These are phyloP conservation scores for Tenrec ecaudatus DNA, from an alignment of 2,113 vertebrate species.

Conservation along the genomic window DNA sequence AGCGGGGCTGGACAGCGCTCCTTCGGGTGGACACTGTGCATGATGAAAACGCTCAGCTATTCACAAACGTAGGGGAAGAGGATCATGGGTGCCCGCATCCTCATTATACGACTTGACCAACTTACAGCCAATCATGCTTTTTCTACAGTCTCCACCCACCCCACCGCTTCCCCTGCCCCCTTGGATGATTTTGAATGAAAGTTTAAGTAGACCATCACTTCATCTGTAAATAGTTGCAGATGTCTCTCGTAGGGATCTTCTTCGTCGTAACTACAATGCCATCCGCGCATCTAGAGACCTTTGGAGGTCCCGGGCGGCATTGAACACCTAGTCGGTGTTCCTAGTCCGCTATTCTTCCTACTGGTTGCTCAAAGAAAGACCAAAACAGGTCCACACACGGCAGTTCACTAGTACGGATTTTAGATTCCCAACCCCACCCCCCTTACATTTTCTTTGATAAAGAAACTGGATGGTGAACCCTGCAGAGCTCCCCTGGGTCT, in stretches of 20 bases:
- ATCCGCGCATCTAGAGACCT: background rate
- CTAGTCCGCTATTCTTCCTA: background rate
- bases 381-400: background rate
- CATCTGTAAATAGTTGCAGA: conserved; percentile 15
- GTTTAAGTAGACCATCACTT: background rate
- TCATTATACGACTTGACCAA: background rate
- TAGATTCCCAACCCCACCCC: background rate
- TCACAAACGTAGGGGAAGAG: background rate
- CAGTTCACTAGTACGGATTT: background rate
- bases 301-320: background rate
- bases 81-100: background rate
- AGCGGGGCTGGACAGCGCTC: background rate
- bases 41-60: conserved; percentile 11
- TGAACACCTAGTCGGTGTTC: background rate
- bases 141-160: background rate
- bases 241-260: background rate
- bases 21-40: background rate
- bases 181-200: background rate
- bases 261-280: background rate
- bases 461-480: too few species aligned
- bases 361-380: background rate
- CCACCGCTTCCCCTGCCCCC: background rate
- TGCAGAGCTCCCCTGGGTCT: too few species aligned
- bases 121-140: background rate
- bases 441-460: background rate